Conservation (phyloP, 2,113 vertebrate species). For the Platysteira castanea region DNA sequence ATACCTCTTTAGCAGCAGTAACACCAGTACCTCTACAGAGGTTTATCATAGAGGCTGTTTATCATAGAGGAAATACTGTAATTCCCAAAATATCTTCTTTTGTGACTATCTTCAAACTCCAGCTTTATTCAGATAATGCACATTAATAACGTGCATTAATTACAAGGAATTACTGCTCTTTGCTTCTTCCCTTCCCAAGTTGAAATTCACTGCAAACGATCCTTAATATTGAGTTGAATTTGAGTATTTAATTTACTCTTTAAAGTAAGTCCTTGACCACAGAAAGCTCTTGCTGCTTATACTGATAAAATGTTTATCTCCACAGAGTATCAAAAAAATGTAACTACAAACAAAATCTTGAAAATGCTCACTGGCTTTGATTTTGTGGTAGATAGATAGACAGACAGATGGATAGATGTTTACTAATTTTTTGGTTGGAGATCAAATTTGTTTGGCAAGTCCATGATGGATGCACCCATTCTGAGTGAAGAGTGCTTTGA, state of each 20-base stretch:
- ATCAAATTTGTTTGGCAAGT: neutral
- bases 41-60: neutral
- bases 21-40: neutral
- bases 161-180: neutral
- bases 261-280: neutral
- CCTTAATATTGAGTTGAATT: neutral
- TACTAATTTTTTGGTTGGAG: neutral
- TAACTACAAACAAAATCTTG: neutral
- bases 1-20: neutral
- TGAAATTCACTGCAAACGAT: neutral
- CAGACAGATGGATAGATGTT: neutral
- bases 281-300: neutral
- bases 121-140: neutral
- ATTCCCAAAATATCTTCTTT: neutral
- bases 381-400: neutral
- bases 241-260: neutral
- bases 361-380: neutral
- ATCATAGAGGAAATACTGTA: neutral
- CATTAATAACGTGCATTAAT: neutral
- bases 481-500: neutral
- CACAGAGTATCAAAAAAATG: neutral
- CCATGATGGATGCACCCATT: accelerated
- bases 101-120: neutral
- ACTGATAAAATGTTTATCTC: neutral
- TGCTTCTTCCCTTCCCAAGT: neutral